These are phyloP conservation scores for Scarus forsteni DNA, from an alignment of 2,797 vertebrate species.

Conservation along the genomic window DNA sequence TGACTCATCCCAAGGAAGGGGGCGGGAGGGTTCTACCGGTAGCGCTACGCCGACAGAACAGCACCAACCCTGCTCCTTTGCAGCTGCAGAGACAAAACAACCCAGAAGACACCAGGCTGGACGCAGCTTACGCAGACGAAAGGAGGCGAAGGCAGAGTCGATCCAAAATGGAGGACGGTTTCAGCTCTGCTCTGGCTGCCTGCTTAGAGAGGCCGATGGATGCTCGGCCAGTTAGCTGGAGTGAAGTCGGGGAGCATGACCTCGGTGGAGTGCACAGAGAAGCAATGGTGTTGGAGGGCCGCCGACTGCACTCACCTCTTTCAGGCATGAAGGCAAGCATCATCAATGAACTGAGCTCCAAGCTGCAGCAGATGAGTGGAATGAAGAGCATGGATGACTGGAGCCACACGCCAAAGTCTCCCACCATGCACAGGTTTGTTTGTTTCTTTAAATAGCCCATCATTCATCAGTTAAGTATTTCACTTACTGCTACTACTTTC, in stretches of 20 bases:
- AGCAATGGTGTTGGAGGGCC: slow-evolving; percentile 73
- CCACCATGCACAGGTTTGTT: slow-evolving; percentile 82
- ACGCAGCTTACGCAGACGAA: slow-evolving; percentile 58
- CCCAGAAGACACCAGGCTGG: slow-evolving; percentile 71
- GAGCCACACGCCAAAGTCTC: slow-evolving; percentile 78
- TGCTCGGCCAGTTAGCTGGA: slow-evolving; percentile 64
- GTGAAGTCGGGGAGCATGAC: slow-evolving; percentile 64
- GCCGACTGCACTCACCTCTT: slow-evolving; percentile 83
- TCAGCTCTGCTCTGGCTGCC: slow-evolving; percentile 71
- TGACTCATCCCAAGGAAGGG: slow-evolving; percentile 74
- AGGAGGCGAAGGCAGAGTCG: slow-evolving; percentile 58
- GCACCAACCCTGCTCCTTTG: slow-evolving; percentile 78
- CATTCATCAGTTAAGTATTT: too few relatives aligned
- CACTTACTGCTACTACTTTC: too few relatives aligned
- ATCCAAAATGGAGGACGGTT: slow-evolving; percentile 75
- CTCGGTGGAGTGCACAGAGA: slow-evolving; percentile 61
- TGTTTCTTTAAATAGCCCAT: background rate
- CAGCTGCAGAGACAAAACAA: slow-evolving; percentile 77
- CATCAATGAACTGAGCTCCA: slow-evolving; percentile 93
- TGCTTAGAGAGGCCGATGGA: slow-evolving; percentile 80
- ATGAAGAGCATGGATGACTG: slow-evolving; percentile 85
- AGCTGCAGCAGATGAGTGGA: slow-evolving; percentile 91
- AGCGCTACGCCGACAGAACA: slow-evolving; percentile 82
- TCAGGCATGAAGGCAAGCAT: slow-evolving; percentile 93
- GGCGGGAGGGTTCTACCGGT: slow-evolving; percentile 70